Conservation (phyloP, 2,888 invertebrate genomes). For the Chydorus sphaericus region DNA sequence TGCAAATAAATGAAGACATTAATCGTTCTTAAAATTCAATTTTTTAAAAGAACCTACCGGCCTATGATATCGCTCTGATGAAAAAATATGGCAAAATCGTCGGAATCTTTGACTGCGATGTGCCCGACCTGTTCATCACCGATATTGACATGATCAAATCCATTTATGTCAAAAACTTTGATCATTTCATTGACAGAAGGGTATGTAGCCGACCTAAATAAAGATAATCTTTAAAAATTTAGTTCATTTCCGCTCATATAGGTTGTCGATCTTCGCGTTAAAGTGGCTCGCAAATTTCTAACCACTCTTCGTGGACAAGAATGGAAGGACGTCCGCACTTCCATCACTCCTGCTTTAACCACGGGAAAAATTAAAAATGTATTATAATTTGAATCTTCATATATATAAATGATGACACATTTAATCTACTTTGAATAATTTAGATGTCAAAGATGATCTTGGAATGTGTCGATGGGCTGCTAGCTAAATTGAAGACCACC, state of each 20-base stretch:
- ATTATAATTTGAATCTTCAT: too few relatives aligned
- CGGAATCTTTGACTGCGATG: constrained; percentile 11
- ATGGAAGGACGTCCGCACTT: constrained; percentile 14
- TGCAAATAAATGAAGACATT: too few relatives aligned
- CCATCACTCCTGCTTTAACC: constrained; percentile 13
- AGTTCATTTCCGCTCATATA: neutral
- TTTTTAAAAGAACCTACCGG: constrained; percentile 12
- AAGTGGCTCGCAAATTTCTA: constrained; percentile 13
- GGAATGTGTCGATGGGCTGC: neutral
- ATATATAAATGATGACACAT: neutral
- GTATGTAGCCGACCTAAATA: too few relatives aligned
- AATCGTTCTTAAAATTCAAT: too few relatives aligned
- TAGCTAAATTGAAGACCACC: neutral
- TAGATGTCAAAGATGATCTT: constrained; percentile 12
- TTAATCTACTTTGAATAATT: too few relatives aligned
- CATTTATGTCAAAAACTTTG: constrained; percentile 14
- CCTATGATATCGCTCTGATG: constrained; percentile 4
- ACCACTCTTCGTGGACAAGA: constrained; percentile 3
- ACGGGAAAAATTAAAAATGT: constrained; percentile 15
- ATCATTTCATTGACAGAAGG: constrained; percentile 13
- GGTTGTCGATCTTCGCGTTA: constrained; percentile 3
- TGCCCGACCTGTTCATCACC: constrained; percentile 9
- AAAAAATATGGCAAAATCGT: constrained; percentile 12
- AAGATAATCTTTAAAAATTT: neutral
- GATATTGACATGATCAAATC: constrained; percentile 12